phyloP scores from a whole-genome alignment of 2,113 vertebrate species.

The Phoenicopterus ruber region DNA sequence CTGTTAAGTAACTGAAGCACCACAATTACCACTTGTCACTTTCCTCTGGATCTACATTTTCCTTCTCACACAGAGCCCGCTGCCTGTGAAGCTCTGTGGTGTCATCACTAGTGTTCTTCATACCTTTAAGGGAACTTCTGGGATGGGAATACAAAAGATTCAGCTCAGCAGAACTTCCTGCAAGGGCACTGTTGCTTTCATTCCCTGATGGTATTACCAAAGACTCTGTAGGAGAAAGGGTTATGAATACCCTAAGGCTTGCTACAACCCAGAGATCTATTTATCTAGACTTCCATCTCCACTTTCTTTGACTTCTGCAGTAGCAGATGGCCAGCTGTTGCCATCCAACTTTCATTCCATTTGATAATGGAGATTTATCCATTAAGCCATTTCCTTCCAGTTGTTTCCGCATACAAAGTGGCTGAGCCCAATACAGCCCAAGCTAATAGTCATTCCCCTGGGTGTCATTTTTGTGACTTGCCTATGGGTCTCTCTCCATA shows the following conservation, averaged over 20 bases:
- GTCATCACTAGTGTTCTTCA: not conserved
- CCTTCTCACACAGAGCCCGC: not conserved
- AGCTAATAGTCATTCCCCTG: not conserved
- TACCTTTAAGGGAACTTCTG: not conserved
- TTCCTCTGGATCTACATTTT: not conserved
- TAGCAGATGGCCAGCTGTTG: not conserved
- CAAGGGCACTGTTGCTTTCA: not conserved
- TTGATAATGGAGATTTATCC: not conserved
- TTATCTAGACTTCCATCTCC: not conserved
- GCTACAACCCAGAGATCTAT: not conserved
- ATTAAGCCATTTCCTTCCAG: not conserved
- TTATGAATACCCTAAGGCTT: not conserved
- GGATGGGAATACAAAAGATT: not conserved
- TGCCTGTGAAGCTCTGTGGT: not conserved
- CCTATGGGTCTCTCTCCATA: not conserved
- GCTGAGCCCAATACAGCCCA: not conserved
- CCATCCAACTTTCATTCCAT: not conserved
- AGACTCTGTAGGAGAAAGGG: not conserved
- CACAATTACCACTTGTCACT: not conserved
- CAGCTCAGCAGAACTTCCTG: not conserved
- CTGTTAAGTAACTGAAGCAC: not conserved
- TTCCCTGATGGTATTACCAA: not conserved
- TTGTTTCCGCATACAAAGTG: not conserved
- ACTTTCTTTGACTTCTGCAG: not conserved
- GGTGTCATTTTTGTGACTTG: not conserved